phyloP scores from a whole-genome alignment of 2,113 vertebrate species.

The Cololabis saira region DNA sequence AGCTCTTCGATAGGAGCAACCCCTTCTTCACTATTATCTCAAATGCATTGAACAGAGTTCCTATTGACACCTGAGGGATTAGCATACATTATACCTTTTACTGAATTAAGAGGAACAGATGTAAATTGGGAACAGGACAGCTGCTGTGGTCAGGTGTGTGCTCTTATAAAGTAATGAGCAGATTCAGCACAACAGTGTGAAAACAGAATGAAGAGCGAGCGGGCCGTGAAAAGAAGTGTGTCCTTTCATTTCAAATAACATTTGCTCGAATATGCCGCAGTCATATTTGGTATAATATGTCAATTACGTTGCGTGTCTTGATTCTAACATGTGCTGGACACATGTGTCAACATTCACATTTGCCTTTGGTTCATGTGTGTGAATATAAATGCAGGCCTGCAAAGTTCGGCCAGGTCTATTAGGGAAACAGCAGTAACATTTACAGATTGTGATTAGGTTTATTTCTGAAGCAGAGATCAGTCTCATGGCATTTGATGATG shows the following conservation, averaged over 20 bases:
- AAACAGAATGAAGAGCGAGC: neutral
- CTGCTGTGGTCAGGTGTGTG: conserved; percentile 16
- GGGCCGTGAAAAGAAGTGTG: conserved; percentile 9
- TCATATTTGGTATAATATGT: conserved; percentile 15
- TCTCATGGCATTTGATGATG: conserved; percentile 74
- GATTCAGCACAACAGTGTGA: neutral
- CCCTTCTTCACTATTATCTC: conserved; percentile 81
- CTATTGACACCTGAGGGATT: conserved; percentile 80
- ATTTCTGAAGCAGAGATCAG: conserved; percentile 60
- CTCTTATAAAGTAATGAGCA: conserved; percentile 29
- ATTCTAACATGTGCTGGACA: conserved; percentile 1
- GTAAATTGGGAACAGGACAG: conserved; percentile 42
- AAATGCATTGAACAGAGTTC: conserved; percentile 80
- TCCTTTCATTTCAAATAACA: conserved; percentile 10
- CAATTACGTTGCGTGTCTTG: conserved; percentile 21
- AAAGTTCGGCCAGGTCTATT: conserved; percentile 65
- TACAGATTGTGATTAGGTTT: conserved; percentile 81
- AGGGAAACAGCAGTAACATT: conserved; percentile 81
- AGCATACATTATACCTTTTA: conserved; percentile 81
- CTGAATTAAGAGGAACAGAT: conserved; percentile 66
- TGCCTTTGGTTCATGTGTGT: conserved; percentile 76
- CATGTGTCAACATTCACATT: conserved; percentile 71
- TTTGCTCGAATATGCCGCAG: neutral
- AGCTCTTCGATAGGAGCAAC: conserved; percentile 78
- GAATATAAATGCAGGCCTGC: conserved; percentile 73